Conservation (phyloP, 2,797 vertebrate genomes). For the Orestias chungarensis region DNA sequence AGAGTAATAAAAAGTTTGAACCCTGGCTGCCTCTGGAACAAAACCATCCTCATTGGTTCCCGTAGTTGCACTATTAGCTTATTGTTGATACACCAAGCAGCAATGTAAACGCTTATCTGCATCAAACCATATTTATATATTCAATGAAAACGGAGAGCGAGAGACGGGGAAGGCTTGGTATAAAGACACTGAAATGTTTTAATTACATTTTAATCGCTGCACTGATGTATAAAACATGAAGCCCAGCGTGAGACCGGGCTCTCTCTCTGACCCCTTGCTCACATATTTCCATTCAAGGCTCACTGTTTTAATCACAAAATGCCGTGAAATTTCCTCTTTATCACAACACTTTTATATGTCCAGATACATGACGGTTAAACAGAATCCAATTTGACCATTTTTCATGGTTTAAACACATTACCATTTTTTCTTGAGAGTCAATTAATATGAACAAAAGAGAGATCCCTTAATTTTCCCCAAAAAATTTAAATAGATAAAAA, state of each 20-base stretch:
- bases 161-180: constrained; percentile 35
- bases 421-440: constrained; percentile 64
- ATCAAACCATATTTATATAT: constrained; percentile 62
- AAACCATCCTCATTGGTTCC: constrained; percentile 26
- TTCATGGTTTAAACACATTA: constrained; percentile 70
- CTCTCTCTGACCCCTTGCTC: constrained; percentile 48
- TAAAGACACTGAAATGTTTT: constrained; percentile 50
- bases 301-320: constrained; percentile 55
- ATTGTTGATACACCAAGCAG: constrained; percentile 10
- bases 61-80: not conserved
- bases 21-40: constrained; percentile 8
- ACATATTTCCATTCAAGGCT: constrained; percentile 51
- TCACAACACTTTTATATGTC: constrained; percentile 61
- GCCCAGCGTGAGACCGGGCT: constrained; percentile 49
- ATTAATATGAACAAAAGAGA: constrained; percentile 75
- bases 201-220: constrained; percentile 64
- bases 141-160: constrained; percentile 43
- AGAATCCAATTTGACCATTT: constrained; percentile 75
- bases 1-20: constrained; percentile 15
- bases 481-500: constrained; percentile 78
- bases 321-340: constrained; percentile 66
- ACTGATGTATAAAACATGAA: constrained; percentile 63
- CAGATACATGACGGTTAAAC: constrained; percentile 62
- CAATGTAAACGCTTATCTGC: constrained; percentile 47
- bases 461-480: constrained; percentile 80